Evolutionary conservation across 2,888 invertebrate species (phyloP).

Genomic region (Clostera curtula): DNA sequence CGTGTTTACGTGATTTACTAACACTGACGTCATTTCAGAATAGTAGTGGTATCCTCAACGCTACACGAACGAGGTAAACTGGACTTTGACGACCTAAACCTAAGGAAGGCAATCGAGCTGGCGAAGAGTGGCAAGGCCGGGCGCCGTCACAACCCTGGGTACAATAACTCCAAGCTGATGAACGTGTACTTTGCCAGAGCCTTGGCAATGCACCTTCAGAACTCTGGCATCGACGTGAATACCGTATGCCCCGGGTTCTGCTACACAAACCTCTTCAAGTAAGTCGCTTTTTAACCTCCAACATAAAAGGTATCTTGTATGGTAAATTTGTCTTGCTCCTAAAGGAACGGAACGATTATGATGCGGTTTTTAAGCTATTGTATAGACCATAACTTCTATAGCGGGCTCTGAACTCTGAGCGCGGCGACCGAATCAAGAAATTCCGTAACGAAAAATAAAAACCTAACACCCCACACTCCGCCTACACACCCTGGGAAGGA

Average conservation of each 20-base stretch:
- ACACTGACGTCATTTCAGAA: constrained; percentile 72
- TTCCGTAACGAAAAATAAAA: no score
- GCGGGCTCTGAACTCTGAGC: no score
- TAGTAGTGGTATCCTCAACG: constrained; percentile 82
- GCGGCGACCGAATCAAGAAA: no score
- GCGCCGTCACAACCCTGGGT: constrained; percentile 72
- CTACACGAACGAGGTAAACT: constrained; percentile 81
- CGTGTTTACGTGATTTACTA: no score
- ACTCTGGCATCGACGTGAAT: constrained; percentile 77
- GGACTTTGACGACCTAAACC: constrained; percentile 79
- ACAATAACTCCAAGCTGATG: constrained; percentile 85
- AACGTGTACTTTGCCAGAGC: constrained; percentile 82
- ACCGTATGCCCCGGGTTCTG: constrained; percentile 87
- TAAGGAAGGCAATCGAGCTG: constrained; percentile 62
- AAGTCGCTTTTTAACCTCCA: constrained; percentile 28
- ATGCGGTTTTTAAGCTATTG: no score
- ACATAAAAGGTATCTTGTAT: no score
- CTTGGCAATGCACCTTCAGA: constrained; percentile 72
- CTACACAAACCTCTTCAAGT: constrained; percentile 83
- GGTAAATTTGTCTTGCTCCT: no score
- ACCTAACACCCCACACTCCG: no score
- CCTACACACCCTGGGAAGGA: no score
- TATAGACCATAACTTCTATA: no score
- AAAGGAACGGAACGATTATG: no score
- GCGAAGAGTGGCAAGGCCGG: constrained; percentile 44